phyloP scores from a whole-genome alignment of 2,888 invertebrate species.

The Tetheella fluctuosa region DNA sequence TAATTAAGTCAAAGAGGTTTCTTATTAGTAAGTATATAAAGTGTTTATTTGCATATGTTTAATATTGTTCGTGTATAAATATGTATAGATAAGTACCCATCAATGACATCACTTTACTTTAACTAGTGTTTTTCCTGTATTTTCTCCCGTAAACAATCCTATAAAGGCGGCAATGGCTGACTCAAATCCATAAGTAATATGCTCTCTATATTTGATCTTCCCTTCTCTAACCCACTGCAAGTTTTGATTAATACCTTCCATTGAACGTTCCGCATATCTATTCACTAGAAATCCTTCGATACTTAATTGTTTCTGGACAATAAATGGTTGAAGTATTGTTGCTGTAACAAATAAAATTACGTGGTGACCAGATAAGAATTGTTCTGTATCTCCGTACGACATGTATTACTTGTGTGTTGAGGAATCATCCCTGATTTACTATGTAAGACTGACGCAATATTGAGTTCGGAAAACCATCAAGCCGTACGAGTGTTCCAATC shows the following conservation, averaged over 20 bases:
- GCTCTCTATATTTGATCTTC: conserved; percentile 87
- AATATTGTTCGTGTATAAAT: conserved; percentile 11
- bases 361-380: too few relatives aligned
- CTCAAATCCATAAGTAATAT: conserved; percentile 86
- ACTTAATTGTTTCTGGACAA: conserved; percentile 84
- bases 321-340: conserved; percentile 74
- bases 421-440: too few relatives aligned
- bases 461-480: too few relatives aligned
- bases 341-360: conserved; percentile 45
- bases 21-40: too few relatives aligned
- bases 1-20: not conserved
- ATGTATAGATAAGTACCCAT: conserved; percentile 15
- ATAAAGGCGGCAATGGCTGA: conserved; percentile 86
- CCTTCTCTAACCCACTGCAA: conserved; percentile 86
- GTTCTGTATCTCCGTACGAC: too few relatives aligned
- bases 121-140: conserved; percentile 87
- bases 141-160: conserved; percentile 85
- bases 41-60: not conserved
- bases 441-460: too few relatives aligned
- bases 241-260: conserved; percentile 85
- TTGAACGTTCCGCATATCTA: conserved; percentile 79
- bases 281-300: conserved; percentile 86
- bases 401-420: too few relatives aligned
- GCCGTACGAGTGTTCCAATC: too few relatives aligned
- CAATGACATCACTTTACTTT: conserved; percentile 78